A percentile compares a stretch with the other conserved stretches of the same genome.
Evolutionary conservation across 2,113 vertebrate genomes (phyloP).

Genomic region (Centropristis striata): DNA sequence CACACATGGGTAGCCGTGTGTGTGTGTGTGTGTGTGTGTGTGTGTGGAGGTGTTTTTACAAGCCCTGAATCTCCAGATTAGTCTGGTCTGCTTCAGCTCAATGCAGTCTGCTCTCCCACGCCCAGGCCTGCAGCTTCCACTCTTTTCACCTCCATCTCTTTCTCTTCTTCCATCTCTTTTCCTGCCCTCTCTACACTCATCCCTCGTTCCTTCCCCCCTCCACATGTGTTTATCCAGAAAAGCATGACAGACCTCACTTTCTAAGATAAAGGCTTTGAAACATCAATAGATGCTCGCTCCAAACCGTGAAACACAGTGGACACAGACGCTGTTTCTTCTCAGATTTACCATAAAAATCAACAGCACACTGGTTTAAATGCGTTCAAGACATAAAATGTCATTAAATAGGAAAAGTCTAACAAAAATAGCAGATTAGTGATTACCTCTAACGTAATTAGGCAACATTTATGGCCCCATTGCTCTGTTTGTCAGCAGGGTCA

Average conservation of each 20-base stretch:
- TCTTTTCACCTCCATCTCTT: constrained; percentile 5
- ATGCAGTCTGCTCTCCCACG: constrained; percentile 79
- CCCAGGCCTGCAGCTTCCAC: constrained; percentile 49
- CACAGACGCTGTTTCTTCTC: no score
- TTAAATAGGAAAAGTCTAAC: no score
- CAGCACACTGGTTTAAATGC: no score
- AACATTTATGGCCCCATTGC: no score
- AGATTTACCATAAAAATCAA: no score
- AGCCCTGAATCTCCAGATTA: constrained; percentile 80
- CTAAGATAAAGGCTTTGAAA: not conserved
- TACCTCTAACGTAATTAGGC: no score
- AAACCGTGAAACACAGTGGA: not conserved
- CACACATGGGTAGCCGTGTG: constrained; percentile 30
- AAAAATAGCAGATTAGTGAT: no score
- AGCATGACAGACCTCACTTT: constrained; percentile 12
- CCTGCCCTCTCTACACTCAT: constrained; percentile 14
- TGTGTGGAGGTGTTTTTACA: constrained; percentile 70
- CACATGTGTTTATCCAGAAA: not conserved
- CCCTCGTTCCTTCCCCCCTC: not conserved
- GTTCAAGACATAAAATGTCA: no score
- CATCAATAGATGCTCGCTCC: not conserved
- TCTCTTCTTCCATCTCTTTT: constrained; percentile 38
- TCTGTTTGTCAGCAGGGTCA: no score
- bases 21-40: constrained; percentile 40
- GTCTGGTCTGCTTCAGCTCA: constrained; percentile 82